Base-by-base conservation (phyloP, 2,888 invertebrate species). In the Zygothrica quintamaculata region DNA sequence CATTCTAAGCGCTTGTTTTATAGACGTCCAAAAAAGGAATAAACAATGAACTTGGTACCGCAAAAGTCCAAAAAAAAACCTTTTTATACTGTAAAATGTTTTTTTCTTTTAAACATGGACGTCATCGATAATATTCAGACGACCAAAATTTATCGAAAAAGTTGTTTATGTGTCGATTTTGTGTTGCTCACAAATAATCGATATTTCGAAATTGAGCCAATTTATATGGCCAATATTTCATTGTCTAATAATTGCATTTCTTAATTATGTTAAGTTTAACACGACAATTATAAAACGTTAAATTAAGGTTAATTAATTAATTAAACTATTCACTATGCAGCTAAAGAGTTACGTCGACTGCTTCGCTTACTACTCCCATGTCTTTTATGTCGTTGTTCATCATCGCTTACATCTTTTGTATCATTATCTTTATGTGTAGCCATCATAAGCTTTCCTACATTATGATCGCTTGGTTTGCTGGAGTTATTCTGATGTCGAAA, bases 261-360 rank as follows among this genome's bases (percentile, higher is more conserved):
- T 47, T 4, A 33, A 44, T 43, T 1, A n/a, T n/a, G n/a, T 15
- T 47, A 61, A 51, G 53, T 62, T 74, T 25, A 44, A 11, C 44
- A 40, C 55, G 50, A 43, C 16, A 46, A 16, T 43, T 48, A 33
- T 22, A 12, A 33, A 18, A 22, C 1, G n/a, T 40, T 37, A 36
- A 53, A 36, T 39, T n/a, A 36, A 13, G 3, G 16, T 43, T n/a
- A 40, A 36, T 31, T n/a, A 47, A 40, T 31, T 61, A n/a, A n/a
- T n/a, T n/a, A n/a, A n/a, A n/a, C n/a, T n/a, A n/a, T n/a, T n/a
- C 37, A 31, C 56, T 69, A 80, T 26, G 67, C 60, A 22, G 70
- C 61, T 26, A 81, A 40, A 15, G 87, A 82, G 48, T 87, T 87
- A 8, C 88, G 79, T 6, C 88, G 85, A 44, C 76, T 79, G 31